phyloP scores from a whole-genome alignment of 1,140 invertebrate species.

The Anoplophora glabripennis region DNA sequence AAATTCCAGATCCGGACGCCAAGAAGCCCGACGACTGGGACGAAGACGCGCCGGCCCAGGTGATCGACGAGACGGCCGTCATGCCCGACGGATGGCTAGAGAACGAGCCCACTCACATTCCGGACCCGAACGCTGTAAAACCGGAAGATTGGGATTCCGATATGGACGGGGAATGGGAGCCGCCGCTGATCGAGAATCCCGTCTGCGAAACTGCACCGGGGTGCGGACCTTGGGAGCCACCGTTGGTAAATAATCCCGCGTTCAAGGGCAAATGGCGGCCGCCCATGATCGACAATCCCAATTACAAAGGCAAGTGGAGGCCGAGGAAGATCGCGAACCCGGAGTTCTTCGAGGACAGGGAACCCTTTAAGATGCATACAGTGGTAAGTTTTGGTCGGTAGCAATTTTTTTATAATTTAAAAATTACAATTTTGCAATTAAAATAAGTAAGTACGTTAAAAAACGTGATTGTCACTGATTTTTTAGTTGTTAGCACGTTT shows the following conservation, averaged over 20 bases:
- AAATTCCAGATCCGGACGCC: constrained; percentile 86
- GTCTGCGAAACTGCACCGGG: constrained; percentile 66
- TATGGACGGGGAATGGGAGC: constrained; percentile 99
- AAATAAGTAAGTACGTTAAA: too few species aligned
- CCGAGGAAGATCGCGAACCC: constrained; percentile 85
- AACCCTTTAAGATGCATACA: constrained; percentile 87
- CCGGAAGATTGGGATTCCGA: constrained; percentile 96
- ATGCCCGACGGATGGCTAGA: constrained; percentile 95
- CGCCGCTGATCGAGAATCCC: constrained; percentile 89
- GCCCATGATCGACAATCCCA: constrained; percentile 88
- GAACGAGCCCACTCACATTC: constrained; percentile 83
- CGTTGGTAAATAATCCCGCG: constrained; percentile 83
- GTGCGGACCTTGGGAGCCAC: constrained; percentile 88
- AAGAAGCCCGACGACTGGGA: constrained; percentile 94
- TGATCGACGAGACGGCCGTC: constrained; percentile 81
- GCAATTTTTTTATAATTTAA: too few species aligned
- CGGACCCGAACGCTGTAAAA: constrained; percentile 83
- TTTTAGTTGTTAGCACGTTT: too few species aligned
- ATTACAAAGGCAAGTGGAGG: constrained; percentile 94
- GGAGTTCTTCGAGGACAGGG: constrained; percentile 87
- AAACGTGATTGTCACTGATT: too few species aligned
- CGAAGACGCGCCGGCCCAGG: constrained; percentile 86
- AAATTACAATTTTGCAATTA: too few species aligned
- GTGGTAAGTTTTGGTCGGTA: constrained; percentile 87
- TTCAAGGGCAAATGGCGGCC: constrained; percentile 93